Conservation (phyloP, 1,140 invertebrate species). For the Zaprionus camerounensis region DNA sequence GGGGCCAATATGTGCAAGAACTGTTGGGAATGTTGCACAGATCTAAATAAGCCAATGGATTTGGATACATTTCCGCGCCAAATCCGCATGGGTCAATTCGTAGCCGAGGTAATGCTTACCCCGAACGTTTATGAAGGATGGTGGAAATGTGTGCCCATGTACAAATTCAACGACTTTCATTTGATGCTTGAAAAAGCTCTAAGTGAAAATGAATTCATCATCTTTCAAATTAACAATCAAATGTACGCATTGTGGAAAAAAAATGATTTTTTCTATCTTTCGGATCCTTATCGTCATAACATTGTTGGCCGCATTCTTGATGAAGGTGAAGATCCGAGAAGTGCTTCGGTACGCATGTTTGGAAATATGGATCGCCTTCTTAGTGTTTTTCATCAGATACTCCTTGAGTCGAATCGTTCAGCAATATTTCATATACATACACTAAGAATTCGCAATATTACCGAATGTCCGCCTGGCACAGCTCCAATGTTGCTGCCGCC, state of each 20-base stretch:
- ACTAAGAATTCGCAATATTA: constrained; percentile 60
- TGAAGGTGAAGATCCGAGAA: constrained; percentile 66
- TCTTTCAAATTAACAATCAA: constrained; percentile 79
- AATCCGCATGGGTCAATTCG: constrained; percentile 74
- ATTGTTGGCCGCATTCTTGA: constrained; percentile 65
- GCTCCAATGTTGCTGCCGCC: constrained; percentile 58
- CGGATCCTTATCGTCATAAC: constrained; percentile 79
- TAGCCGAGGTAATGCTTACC: constrained; percentile 54
- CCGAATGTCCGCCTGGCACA: constrained; percentile 62
- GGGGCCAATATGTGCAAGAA: constrained; percentile 78
- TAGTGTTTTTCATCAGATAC: constrained; percentile 72
- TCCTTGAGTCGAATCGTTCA: constrained; percentile 74
- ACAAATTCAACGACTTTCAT: constrained; percentile 73
- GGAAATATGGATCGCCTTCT: constrained; percentile 66
- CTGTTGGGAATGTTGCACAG: constrained; percentile 70
- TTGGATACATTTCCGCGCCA: constrained; percentile 67
- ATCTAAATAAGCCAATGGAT: constrained; percentile 61
- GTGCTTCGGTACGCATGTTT: constrained; percentile 73
- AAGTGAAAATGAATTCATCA: constrained; percentile 56
- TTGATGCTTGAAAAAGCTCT: constrained; percentile 60
- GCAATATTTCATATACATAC: constrained; percentile 72
- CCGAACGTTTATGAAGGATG: constrained; percentile 67
- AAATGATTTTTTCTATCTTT: constrained; percentile 71
- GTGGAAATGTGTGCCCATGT: constrained; percentile 80
- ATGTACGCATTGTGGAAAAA: constrained; percentile 79